phyloP scores from a whole-genome alignment of 1,140 invertebrate genomes.

The Acromyrmex heyeri region DNA sequence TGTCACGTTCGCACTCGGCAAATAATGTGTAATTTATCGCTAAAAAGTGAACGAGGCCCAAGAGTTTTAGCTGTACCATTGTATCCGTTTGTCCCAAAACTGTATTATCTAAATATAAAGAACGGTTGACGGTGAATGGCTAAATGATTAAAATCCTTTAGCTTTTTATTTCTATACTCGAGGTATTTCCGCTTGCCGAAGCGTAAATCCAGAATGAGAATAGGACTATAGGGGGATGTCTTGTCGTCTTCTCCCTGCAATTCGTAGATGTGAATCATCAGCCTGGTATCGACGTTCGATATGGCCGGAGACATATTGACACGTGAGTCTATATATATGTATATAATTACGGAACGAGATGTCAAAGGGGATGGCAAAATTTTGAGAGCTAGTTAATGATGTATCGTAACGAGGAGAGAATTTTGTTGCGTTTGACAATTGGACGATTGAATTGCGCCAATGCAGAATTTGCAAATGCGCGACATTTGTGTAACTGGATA shows the following conservation, averaged over 20 bases:
- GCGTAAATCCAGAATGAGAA: slow-evolving; percentile 50
- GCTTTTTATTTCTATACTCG: slow-evolving; percentile 55
- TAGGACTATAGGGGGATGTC: slow-evolving; percentile 8
- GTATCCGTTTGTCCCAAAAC: not conserved
- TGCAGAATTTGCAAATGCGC: slow-evolving; percentile 21
- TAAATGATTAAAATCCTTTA: slow-evolving; percentile 53
- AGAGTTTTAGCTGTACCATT: not conserved
- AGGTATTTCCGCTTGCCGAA: slow-evolving; percentile 43
- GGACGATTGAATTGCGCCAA: not conserved
- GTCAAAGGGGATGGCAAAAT: not conserved
- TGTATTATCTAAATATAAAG: slow-evolving; percentile 27
- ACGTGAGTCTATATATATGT: not conserved
- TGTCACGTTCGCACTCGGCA: too few relatives aligned
- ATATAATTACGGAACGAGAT: not conserved
- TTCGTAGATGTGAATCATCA: slow-evolving; percentile 47
- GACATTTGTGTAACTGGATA: slow-evolving; percentile 46
- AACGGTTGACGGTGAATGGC: not conserved
- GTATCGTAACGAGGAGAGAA: not conserved
- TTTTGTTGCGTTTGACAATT: slow-evolving; percentile 33
- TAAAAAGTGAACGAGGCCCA: not conserved
- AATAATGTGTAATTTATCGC: not conserved
- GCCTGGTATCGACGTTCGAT: slow-evolving; percentile 56
- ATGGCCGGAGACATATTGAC: slow-evolving; percentile 32
- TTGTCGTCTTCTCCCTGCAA: slow-evolving; percentile 33
- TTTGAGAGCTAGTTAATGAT: not conserved